Evolutionary conservation across 2,888 invertebrate genomes (phyloP).

Genomic region (Siphlonurus alternatus): DNA sequence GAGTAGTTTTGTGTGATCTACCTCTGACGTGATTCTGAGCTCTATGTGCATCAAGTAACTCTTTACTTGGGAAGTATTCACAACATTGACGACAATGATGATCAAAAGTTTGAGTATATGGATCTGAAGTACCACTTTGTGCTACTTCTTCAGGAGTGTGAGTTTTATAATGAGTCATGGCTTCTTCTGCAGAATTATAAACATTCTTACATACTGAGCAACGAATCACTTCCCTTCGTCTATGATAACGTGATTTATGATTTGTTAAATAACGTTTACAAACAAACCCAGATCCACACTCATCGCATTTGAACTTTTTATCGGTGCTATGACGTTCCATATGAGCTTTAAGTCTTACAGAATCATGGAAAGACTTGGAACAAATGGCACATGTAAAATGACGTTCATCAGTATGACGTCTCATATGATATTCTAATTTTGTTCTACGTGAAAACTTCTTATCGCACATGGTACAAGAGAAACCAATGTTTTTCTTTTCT

Average conservation of each 20-base stretch:
- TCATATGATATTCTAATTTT: background rate
- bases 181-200: background rate
- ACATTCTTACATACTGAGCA: background rate
- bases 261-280: background rate
- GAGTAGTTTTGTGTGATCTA: background rate
- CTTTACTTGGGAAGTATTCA: slow-evolving; percentile 1
- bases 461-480: background rate
- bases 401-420: background rate
- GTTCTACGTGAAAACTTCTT: background rate
- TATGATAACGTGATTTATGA: background rate
- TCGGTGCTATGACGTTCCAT: background rate
- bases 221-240: background rate
- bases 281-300: slow-evolving; percentile 1
- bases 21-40: background rate
- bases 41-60: background rate
- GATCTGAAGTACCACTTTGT: background rate
- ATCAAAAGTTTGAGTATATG: background rate
- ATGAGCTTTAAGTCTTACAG: slow-evolving; percentile 1
- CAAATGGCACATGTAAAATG: background rate
- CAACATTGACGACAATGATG: slow-evolving; percentile 1
- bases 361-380: background rate
- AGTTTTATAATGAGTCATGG: background rate
- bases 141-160: background rate
- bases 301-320: slow-evolving; percentile 2
- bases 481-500: background rate